Evolutionary conservation across 23 tunicate genomes (phyloP).

Genomic region (Styela plicata): DNA sequence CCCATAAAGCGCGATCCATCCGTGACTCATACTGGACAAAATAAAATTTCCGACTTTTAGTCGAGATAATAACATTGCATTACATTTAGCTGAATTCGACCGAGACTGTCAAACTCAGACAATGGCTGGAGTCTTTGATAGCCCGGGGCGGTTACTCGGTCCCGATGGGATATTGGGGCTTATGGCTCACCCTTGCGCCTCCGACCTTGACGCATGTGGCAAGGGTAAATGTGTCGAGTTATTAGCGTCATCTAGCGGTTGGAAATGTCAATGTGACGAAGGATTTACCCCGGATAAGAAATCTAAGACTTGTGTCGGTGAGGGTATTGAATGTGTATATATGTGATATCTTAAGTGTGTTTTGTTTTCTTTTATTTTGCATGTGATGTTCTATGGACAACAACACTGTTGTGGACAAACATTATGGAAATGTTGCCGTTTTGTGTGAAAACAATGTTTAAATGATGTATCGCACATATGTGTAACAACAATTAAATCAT

Average conservation of each 20-base stretch:
- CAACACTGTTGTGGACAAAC: too few relatives aligned
- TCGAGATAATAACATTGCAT: background rate
- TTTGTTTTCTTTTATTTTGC: slow-evolving; percentile 7
- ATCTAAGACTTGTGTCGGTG: slow-evolving; percentile 1
- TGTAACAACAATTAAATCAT: too few relatives aligned
- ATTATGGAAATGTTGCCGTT: background rate
- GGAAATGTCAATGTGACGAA: slow-evolving; percentile 18
- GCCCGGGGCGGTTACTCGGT: background rate
- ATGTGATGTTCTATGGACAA: slow-evolving; percentile 4
- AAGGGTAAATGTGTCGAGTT: slow-evolving; percentile 4
- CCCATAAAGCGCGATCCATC: too few relatives aligned
- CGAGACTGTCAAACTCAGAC: slow-evolving; percentile 38
- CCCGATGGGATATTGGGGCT: background rate
- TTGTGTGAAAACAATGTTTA: background rate
- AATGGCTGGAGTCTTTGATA: background rate
- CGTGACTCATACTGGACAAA: too few relatives aligned
- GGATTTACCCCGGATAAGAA: slow-evolving; percentile 1
- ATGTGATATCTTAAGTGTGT: background rate
- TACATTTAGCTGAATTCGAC: slow-evolving; percentile 60
- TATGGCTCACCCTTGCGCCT: slow-evolving; percentile 15
- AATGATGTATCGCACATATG: background rate
- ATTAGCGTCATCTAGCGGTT: background rate
- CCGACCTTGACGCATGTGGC: slow-evolving; percentile 13
- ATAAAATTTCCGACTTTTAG: too few relatives aligned
- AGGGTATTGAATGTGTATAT: background rate